Base-by-base conservation (phyloP, 2,113 vertebrate genomes). In the Pycnonotus jocosus region DNA sequence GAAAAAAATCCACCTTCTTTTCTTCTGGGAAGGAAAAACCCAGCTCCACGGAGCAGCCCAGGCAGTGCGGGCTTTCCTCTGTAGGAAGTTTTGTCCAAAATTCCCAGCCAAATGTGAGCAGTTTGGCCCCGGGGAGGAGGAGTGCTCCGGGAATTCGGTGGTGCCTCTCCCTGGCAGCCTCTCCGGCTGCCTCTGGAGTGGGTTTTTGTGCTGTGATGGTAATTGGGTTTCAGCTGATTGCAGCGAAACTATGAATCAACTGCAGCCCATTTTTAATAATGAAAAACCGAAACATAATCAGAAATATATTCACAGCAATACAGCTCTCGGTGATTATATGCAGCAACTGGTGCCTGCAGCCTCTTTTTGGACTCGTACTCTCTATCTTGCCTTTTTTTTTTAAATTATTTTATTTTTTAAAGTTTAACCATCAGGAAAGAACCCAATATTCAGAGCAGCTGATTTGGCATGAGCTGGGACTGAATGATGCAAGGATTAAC, bases 211-310 rank as follows among this genome's bases (percentile, higher is more conserved):
- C 95, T 90, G 71, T 33, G 94, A 77, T 86, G 90, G 94, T 84
- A 97, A 96, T 96, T 94, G 80, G 53, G 45, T 96, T 96, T 95
- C 93, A 90, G 76, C 70, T 96, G 95, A 96, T 93, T 91, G 95
- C 88, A 90, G 93, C 76, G 79, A 88, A 96, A 86, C 91, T 53
- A 92, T 95, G 92, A 94, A 96, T 96, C 96, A 97, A 74, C 94
- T 62, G 61, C 90, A 92, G 82, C 80, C 91, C 82, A 14, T 90
- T 89, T 92, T 92, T 95, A 96, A 96, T 96, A 96, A 95, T 69
- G 87, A 94, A 91, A 42, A 85, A 86, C 72, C 62, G 68, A 94
- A 93, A 64, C 60, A 69, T 70, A 83, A 88, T 86, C 93, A 95
- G 77, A 86, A 93, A 93, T 86, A 19, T 12, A 92, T 83, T 93